Evolutionary conservation across 2,797 vertebrate species (phyloP).

Genomic region (Sparidentex hasta): DNA sequence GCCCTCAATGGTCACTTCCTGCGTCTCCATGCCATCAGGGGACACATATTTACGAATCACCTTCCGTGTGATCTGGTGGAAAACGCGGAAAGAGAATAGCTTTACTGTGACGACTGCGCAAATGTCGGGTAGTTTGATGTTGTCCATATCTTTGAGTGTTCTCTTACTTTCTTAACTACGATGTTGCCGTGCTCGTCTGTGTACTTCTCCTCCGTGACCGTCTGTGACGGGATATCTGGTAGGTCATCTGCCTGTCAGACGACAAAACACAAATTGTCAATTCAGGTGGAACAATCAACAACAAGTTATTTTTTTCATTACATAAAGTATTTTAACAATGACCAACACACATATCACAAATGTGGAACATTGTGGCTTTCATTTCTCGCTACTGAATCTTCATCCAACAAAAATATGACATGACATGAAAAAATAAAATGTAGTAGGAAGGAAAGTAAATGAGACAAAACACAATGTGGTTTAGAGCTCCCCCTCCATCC

Average conservation of each 20-base stretch:
- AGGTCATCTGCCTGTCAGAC: slow-evolving; percentile 90
- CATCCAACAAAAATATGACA: background rate
- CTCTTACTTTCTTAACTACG: slow-evolving; percentile 94
- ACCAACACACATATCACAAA: background rate
- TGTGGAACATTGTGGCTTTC: background rate
- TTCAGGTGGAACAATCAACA: background rate
- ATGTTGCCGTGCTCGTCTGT: slow-evolving; percentile 93
- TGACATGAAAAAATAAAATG: background rate
- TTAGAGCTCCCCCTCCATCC: background rate
- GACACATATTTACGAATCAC: slow-evolving; percentile 91
- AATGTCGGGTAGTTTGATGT: background rate
- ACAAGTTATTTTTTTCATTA: background rate
- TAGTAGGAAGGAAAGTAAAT: background rate
- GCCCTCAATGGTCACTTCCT: slow-evolving; percentile 91
- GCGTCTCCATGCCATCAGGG: slow-evolving; percentile 89
- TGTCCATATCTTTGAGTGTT: background rate
- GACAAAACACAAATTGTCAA: slow-evolving; percentile 22
- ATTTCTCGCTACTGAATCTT: background rate
- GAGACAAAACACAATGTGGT: background rate
- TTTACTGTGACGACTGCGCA: background rate
- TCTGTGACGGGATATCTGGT: slow-evolving; percentile 91
- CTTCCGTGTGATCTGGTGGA: slow-evolving; percentile 91
- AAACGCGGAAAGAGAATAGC: background rate
- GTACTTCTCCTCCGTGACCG: slow-evolving; percentile 94
- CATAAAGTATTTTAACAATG: background rate